A percentile compares a stretch with the other conserved stretches of the same genome.
Conservation (phyloP, 2,888 invertebrate genomes). For the Smittia aterrima region DNA sequence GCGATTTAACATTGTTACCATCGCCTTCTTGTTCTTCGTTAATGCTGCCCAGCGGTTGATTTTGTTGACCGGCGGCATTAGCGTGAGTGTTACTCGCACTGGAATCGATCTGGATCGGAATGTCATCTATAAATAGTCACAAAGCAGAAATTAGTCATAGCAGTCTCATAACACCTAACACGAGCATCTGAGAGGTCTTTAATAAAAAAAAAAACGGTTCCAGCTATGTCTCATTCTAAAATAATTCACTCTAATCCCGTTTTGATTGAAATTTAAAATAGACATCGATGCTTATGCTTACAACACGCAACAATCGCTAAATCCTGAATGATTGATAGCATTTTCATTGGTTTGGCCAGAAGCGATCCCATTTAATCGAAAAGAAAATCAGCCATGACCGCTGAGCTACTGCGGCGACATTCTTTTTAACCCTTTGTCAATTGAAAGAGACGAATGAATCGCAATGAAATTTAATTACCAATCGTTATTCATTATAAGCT, state of each 20-base stretch:
- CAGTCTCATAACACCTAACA: background rate
- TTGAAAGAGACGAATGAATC: too few relatives aligned
- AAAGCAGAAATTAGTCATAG: slow-evolving; percentile 3
- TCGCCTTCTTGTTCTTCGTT: slow-evolving; percentile 50
- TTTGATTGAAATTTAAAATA: background rate
- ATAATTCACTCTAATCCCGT: background rate
- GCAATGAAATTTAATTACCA: too few relatives aligned
- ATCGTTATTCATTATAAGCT: too few relatives aligned
- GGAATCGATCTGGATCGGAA: slow-evolving; percentile 69
- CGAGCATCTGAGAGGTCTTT: background rate
- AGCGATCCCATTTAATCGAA: too few relatives aligned
- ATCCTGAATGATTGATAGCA: slow-evolving; percentile 3
- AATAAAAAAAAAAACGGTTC: background rate
- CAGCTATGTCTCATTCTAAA: too few relatives aligned
- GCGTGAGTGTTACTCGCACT: slow-evolving; percentile 45
- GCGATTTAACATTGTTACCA: slow-evolving; percentile 44
- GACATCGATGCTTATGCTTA: background rate
- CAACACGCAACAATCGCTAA: background rate
- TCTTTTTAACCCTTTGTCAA: too few relatives aligned
- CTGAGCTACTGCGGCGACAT: too few relatives aligned
- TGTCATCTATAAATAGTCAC: slow-evolving; percentile 67
- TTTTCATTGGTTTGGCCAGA: background rate
- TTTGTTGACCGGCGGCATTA: slow-evolving; percentile 46
- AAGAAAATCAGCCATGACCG: too few relatives aligned
- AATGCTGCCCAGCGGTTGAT: slow-evolving; percentile 49